Percentiles rank a stretch among this genome's conserved stretches.
Evolutionary conservation across 2,797 vertebrate genomes (phyloP).

Genomic region (Melanotaenia parkinsoni): DNA sequence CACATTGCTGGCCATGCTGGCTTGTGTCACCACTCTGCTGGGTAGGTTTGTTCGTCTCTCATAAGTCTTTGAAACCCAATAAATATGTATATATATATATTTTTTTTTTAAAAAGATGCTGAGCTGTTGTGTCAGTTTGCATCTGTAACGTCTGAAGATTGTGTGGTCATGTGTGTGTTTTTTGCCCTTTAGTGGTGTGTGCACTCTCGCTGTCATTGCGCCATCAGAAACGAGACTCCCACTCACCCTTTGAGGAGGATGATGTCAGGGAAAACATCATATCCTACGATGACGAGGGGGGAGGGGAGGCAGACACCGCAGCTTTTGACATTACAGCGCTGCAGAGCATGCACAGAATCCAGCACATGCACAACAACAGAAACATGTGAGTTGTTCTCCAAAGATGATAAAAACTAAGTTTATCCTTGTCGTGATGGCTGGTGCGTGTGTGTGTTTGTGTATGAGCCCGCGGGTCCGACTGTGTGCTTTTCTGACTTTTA

Average conservation of each 20-base stretch:
- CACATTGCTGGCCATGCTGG: constrained; percentile 87
- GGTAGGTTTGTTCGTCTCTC: constrained; percentile 73
- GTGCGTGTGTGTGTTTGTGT: background rate
- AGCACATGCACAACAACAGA: constrained; percentile 73
- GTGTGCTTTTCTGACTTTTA: constrained; percentile 58
- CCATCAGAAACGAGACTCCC: constrained; percentile 82
- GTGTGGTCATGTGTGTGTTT: constrained; percentile 48
- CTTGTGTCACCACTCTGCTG: constrained; percentile 88
- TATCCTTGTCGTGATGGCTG: constrained; percentile 13
- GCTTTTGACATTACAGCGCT: constrained; percentile 92
- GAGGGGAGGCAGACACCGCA: constrained; percentile 91
- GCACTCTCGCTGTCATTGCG: constrained; percentile 83
- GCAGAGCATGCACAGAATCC: constrained; percentile 80
- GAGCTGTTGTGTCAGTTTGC: constrained; percentile 49
- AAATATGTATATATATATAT: constrained; percentile 12
- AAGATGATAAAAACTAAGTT: constrained; percentile 20
- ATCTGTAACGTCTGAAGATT: constrained; percentile 24
- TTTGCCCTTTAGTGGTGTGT: constrained; percentile 77
- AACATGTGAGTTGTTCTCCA: constrained; percentile 79
- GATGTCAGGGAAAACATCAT: constrained; percentile 88
- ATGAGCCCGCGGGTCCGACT: background rate
- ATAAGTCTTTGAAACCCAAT: constrained; percentile 4
- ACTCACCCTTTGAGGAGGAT: constrained; percentile 81
- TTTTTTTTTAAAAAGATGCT: constrained; percentile 15
- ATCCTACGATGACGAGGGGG: constrained; percentile 91